Evolutionary conservation across 2,888 invertebrate species (phyloP).

Genomic region (Xanthia togata): DNA sequence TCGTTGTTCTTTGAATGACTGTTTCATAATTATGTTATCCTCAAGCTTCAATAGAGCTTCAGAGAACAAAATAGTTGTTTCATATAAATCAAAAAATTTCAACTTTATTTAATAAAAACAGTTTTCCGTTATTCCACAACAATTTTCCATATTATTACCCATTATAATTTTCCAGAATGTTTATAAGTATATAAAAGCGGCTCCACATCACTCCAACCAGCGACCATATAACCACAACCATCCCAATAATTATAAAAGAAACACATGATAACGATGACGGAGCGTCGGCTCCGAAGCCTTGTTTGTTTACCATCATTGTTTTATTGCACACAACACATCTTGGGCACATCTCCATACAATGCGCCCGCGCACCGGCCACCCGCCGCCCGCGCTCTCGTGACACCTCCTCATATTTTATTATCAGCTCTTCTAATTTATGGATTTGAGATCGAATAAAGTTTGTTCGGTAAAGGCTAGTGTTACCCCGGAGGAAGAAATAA

Average conservation of each 20-base stretch:
- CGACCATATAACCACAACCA: too few species aligned
- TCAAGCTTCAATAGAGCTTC: neutral
- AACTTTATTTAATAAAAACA: neutral
- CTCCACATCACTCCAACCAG: conserved; percentile 40
- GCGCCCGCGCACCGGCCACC: conserved; percentile 47
- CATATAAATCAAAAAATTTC: neutral
- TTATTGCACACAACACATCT: conserved; percentile 71
- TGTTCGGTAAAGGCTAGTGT: conserved; percentile 29
- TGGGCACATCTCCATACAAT: conserved; percentile 71
- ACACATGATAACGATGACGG: conserved; percentile 70
- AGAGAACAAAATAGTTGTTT: neutral
- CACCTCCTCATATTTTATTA: conserved; percentile 65
- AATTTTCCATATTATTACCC: neutral
- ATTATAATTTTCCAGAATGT: neutral
- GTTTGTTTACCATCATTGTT: conserved; percentile 82
- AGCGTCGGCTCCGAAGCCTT: conserved; percentile 69
- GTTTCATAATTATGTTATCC: neutral
- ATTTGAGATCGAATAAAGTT: conserved; percentile 46
- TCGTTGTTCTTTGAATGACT: neutral
- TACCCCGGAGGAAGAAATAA: conserved; percentile 52
- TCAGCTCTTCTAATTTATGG: conserved; percentile 51
- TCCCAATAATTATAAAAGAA: conserved; percentile 52
- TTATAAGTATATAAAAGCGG: neutral
- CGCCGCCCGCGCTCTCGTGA: conserved; percentile 56
- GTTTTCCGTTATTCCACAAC: neutral